phyloP scores from a whole-genome alignment of 2,113 vertebrate species.

The Tetrao urogallus region DNA sequence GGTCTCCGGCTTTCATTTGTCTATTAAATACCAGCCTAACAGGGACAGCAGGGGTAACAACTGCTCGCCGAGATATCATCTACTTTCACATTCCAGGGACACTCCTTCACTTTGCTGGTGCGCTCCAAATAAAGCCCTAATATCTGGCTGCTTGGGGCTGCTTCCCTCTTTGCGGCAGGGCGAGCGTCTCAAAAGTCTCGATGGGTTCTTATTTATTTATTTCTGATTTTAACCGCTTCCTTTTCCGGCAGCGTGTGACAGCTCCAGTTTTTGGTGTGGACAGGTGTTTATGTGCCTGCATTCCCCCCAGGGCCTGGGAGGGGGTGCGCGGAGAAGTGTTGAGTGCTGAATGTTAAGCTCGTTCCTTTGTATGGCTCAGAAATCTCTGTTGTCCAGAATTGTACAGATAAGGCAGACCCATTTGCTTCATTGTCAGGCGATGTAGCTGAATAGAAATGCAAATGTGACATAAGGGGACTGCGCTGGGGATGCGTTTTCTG shows the following conservation, averaged over 20 bases:
- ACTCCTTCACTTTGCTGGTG: constrained; percentile 24
- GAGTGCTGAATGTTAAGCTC: constrained; percentile 70
- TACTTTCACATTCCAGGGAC: constrained; percentile 39
- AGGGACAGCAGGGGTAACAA: not conserved
- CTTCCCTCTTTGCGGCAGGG: not conserved
- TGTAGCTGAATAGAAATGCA: constrained; percentile 82
- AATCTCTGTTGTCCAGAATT: constrained; percentile 77
- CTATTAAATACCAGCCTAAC: constrained; percentile 48
- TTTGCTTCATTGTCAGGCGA: constrained; percentile 74
- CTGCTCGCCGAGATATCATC: constrained; percentile 21
- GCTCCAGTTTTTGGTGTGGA: constrained; percentile 1
- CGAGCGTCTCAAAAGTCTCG: not conserved
- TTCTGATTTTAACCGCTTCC: not conserved
- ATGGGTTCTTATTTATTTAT: not conserved
- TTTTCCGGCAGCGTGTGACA: not conserved
- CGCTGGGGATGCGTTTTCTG: constrained; percentile 46
- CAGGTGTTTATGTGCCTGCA: constrained; percentile 51
- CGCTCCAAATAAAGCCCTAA: constrained; percentile 30
- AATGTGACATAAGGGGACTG: constrained; percentile 74
- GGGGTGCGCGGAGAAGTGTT: constrained; percentile 26
- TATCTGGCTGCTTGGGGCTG: not conserved
- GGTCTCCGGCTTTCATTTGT: constrained; percentile 36
- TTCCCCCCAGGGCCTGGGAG: not conserved
- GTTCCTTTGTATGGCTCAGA: constrained; percentile 74
- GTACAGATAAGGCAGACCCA: constrained; percentile 79